Evolutionary conservation across 1,140 invertebrate species (phyloP).

Genomic region (Calliphora vicina): DNA sequence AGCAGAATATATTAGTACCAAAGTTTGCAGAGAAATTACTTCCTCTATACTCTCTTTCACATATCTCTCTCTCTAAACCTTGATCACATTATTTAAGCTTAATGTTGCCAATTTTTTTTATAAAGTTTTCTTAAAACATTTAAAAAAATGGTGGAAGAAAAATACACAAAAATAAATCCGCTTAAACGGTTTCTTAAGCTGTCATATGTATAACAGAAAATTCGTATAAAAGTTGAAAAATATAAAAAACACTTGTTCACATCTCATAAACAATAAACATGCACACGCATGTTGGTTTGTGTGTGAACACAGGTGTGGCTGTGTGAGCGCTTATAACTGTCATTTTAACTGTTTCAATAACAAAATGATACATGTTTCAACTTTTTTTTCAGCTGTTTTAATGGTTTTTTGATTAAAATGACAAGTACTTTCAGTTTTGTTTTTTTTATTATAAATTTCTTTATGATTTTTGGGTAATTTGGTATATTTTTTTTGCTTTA

Average conservation of each 20-base stretch:
- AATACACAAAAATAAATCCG: background rate
- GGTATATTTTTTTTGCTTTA: background rate
- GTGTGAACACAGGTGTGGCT: background rate
- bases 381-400: background rate
- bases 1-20: too few species aligned
- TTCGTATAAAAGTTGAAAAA: background rate
- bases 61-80: background rate
- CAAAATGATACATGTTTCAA: background rate
- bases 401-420: background rate
- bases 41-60: background rate
- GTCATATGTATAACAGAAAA: constrained; percentile 2
- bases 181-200: background rate
- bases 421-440: constrained; percentile 6
- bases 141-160: background rate
- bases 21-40: too few species aligned
- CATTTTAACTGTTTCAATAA: background rate
- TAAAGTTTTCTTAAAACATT: background rate
- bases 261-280: background rate
- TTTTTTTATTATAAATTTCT: background rate
- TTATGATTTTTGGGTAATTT: background rate
- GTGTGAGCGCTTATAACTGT: background rate
- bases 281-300: background rate
- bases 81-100: background rate
- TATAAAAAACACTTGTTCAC: background rate
- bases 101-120: background rate